Evolutionary conservation across 2,888 invertebrate genomes (phyloP), one percentile per base, ranked within the genome.

Genomic region (Conops quadrifasciatus): DNA sequence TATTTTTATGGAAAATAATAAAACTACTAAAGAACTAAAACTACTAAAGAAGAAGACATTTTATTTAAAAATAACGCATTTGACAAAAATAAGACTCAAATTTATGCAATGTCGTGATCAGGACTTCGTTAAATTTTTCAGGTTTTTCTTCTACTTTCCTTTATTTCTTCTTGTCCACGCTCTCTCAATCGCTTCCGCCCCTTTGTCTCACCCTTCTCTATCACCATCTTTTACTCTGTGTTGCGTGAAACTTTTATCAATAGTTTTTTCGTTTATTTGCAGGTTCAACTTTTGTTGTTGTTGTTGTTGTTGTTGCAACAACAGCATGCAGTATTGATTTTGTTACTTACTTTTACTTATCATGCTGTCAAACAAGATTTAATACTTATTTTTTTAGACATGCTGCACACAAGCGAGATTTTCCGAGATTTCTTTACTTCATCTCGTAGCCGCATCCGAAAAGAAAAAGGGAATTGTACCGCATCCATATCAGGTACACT

Each of bases 361-460:
- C 79, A 81, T 80, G 81, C 76, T 81, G 80, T 80, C 80, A 81
- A 80, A 81, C 80, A 80, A 81, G 80, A 81, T 81, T 81, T 81
- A 80, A 81, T 76, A 79, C 81, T 81, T 81, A 81, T 78, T 36
- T 36, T 36, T 36, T 75, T 76, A 77, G 77, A 78, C 76, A 76
- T 76, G 21, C 65, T 65, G 21, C 56, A 36, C 30, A 64, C 47
- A 66, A 60, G 67, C 65, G 43, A 5, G 49, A 51, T 74, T 76
- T 77, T 75, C 75, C 71, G 75, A 75, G 74, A 72, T 71, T 78
- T 79, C 73, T 73, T 73, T 36, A 62, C 56, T 30, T 30, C 49
- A 59, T 66, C 66, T 49, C 51, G 51, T 66, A 71, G 47, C 59
- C 30, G 3, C 19, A 36, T 43, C 9, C 36, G 36, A 7, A 36